phyloP scores from a whole-genome alignment of 1,140 invertebrate species.

The Sarcophaga peregrina region DNA sequence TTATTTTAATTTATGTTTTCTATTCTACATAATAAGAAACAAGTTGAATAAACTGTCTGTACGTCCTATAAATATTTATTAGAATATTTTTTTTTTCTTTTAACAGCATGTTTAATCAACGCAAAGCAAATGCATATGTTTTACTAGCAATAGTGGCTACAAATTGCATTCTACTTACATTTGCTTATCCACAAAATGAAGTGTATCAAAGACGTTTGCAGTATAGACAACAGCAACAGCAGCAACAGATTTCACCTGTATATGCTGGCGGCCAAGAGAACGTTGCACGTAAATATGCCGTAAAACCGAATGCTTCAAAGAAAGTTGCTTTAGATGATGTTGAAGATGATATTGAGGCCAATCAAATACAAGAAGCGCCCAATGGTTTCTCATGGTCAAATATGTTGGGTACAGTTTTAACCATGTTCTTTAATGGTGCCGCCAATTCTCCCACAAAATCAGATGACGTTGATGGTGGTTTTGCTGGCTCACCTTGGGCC shows the following conservation, averaged over 20 bases:
- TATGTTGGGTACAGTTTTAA: constrained; percentile 79
- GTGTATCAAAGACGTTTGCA: constrained; percentile 56
- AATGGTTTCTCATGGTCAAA: constrained; percentile 86
- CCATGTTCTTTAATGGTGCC: constrained; percentile 82
- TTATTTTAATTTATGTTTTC: too few species aligned
- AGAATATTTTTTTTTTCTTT: constrained; percentile 47
- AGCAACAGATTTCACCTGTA: constrained; percentile 51
- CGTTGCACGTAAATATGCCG: constrained; percentile 78
- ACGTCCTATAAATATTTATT: too few species aligned
- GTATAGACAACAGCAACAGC: constrained; percentile 32
- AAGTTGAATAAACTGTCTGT: too few species aligned
- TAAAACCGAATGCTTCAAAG: constrained; percentile 87
- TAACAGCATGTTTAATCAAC: constrained; percentile 66
- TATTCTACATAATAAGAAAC: too few species aligned
- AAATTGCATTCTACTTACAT: constrained; percentile 67
- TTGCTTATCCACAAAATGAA: constrained; percentile 67
- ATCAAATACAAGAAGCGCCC: constrained; percentile 77
- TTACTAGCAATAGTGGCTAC: constrained; percentile 66
- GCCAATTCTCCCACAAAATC: constrained; percentile 82
- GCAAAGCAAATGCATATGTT: constrained; percentile 66
- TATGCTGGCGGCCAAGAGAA: constrained; percentile 46
- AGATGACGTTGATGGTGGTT: constrained; percentile 76
- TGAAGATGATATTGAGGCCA: constrained; percentile 81
- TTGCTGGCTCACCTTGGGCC: constrained; percentile 83
- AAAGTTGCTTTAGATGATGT: constrained; percentile 85